Percentiles rank a stretch among this genome's conserved stretches.
Evolutionary conservation across 2,113 vertebrate genomes (phyloP).

Genomic region (Silurus asotus): DNA sequence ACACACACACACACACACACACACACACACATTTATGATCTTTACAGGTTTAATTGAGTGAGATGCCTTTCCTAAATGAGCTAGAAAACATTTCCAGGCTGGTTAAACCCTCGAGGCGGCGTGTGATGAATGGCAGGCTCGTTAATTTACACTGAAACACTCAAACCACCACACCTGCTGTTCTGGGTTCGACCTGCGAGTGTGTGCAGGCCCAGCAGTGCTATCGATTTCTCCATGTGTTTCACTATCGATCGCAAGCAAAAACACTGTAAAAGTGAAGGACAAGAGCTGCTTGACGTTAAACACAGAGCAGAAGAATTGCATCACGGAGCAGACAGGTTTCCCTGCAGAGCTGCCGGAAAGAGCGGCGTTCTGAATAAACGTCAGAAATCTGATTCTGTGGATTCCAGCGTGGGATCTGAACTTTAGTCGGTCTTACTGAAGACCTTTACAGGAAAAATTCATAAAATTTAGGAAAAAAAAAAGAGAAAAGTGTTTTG

Average conservation of each 20-base stretch:
- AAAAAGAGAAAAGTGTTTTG: too few species aligned
- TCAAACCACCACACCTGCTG: conserved; percentile 26
- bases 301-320: background rate
- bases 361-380: background rate
- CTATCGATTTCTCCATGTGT: conserved; percentile 38
- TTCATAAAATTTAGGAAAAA: too few species aligned
- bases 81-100: conserved; percentile 39
- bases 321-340: too few species aligned
- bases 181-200: conserved; percentile 16
- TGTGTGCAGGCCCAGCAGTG: conserved; percentile 18
- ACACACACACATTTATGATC: conserved; percentile 27
- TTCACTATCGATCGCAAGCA: conserved; percentile 28
- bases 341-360: background rate
- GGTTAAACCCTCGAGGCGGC: conserved; percentile 29
- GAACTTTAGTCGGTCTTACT: background rate
- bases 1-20: background rate
- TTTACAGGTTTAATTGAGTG: conserved; percentile 38
- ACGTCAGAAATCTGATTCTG: background rate
- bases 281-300: conserved; percentile 13
- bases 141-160: conserved; percentile 27
- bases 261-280: conserved; percentile 12
- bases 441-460: background rate
- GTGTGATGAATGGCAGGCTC: conserved; percentile 34
- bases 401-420: background rate
- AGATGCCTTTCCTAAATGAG: conserved; percentile 46